Evolutionary conservation across 2,888 invertebrate species (phyloP), one percentile per base, ranked within the genome.

Genomic region (Poecilus cupreus): DNA sequence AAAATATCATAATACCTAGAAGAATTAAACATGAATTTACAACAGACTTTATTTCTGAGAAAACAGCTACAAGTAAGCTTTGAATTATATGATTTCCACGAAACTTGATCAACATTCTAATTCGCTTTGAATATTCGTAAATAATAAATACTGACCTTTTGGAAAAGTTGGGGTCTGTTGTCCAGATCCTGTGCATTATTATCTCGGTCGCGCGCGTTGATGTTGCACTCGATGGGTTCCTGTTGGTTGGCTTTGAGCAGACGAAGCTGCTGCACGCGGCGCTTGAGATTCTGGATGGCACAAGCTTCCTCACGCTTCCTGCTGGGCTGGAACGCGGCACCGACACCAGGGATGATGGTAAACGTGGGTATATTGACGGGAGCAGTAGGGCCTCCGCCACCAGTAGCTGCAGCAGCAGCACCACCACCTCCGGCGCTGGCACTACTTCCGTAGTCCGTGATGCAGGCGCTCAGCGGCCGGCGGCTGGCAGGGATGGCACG

Each of bases 231-330:
- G 76, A 87, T 60, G 8, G 81, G 81, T 18, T 74, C 75, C 51
- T 89, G 87, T 86, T 90, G 85, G 90, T 90, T 88, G 88, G 90
- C 86, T 90, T 93, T 84, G 83, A 90, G 87, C 89, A 94, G 83
- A 90, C 91, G 89, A 74, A 90, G 90, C 83, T 90, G 90, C 85
- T 91, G 91, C 64, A 94, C 93, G 85, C 94, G 92, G 87, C 92
- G 92, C 84, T 93, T 90, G 80, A 95, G 90, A 88, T 94, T 94
- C 85, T 93, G 93, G 86, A 95, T 90, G 46, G 94, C 93, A 70
- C 90, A 90, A 82, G 93, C 92, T 88, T 95, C 95, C 88, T 95
- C 94, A 43, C 94, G 90, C 83, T 89, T 90, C 83, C 92, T 90
- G 83, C 93, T 92, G 54, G 94, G 94, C 84, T 93, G 93, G 16